phyloP scores from a whole-genome alignment of 2,888 invertebrate genomes.

The Drosophila picticornis region DNA sequence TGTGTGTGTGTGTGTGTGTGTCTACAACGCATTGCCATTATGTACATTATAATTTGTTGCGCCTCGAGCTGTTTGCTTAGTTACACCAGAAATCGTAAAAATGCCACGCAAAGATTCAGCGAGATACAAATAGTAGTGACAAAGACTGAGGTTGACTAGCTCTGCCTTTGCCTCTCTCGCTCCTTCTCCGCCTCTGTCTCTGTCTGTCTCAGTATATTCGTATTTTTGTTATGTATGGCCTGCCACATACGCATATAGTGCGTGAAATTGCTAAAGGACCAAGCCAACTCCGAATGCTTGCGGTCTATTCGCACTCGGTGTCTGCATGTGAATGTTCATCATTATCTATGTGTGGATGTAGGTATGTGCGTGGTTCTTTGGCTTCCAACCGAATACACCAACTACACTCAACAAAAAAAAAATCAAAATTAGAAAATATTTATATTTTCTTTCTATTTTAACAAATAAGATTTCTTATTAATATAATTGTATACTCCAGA shows the following conservation, averaged over 20 bases:
- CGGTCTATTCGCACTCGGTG: slow-evolving; percentile 3
- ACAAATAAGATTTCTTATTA: background rate
- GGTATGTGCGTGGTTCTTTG: slow-evolving; percentile 15
- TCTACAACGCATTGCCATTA: slow-evolving; percentile 60
- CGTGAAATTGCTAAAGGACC: slow-evolving; percentile 60
- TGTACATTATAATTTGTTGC: slow-evolving; percentile 76
- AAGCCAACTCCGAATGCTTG: slow-evolving; percentile 21
- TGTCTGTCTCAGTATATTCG: slow-evolving; percentile 50
- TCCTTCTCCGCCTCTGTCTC: background rate
- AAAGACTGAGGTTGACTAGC: background rate
- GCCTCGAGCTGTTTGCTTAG: slow-evolving; percentile 71
- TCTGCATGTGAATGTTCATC: slow-evolving; percentile 44
- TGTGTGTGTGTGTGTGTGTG: slow-evolving; percentile 19
- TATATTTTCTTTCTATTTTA: background rate
- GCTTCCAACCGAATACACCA: slow-evolving; percentile 4
- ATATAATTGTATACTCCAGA: background rate
- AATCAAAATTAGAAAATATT: background rate
- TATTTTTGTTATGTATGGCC: slow-evolving; percentile 50
- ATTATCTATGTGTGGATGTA: slow-evolving; percentile 26
- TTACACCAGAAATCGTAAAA: slow-evolving; percentile 72
- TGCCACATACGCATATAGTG: slow-evolving; percentile 52
- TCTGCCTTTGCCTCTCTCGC: background rate
- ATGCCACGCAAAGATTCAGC: slow-evolving; percentile 47
- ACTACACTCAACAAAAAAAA: background rate
- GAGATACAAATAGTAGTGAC: slow-evolving; percentile 18